phyloP scores from a whole-genome alignment of 2,888 invertebrate species.

The Apodemia duryi region DNA sequence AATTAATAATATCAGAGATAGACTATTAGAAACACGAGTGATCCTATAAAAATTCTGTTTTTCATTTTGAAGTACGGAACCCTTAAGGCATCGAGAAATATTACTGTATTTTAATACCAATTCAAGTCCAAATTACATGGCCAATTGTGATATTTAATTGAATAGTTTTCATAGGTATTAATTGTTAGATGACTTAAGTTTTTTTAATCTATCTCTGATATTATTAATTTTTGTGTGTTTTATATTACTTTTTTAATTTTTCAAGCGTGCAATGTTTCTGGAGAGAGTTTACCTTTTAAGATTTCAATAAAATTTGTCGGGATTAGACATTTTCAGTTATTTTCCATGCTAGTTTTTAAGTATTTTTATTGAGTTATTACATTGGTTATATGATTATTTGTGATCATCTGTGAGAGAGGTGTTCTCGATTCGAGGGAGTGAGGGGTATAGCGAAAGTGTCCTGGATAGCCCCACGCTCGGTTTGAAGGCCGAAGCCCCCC shows the following conservation, averaged over 20 bases:
- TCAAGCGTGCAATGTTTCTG: conserved; percentile 42
- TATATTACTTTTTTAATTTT: conserved; percentile 30
- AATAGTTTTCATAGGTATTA: not conserved
- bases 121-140: too few species aligned
- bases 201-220: conserved; percentile 13
- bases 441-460: conserved; percentile 77
- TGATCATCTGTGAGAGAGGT: conserved; percentile 78
- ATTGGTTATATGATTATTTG: conserved; percentile 72
- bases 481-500: conserved; percentile 69
- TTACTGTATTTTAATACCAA: too few species aligned
- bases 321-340: conserved; percentile 54
- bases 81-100: too few species aligned
- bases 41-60: too few species aligned
- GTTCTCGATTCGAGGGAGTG: conserved; percentile 79
- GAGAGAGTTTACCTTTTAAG: conserved; percentile 46
- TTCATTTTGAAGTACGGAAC: too few species aligned
- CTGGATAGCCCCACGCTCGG: conserved; percentile 73
- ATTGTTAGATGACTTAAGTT: conserved; percentile 13
- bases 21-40: too few species aligned
- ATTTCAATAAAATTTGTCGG: conserved; percentile 12
- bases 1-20: too few species aligned
- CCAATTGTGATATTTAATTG: too few species aligned
- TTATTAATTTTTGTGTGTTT: conserved; percentile 23
- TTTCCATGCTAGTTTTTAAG: conserved; percentile 61
- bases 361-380: conserved; percentile 67